Percentiles rank a stretch among this genome's conserved stretches.
phyloP scores from a whole-genome alignment of 2,888 invertebrate species.

The Smittia aterrima region DNA sequence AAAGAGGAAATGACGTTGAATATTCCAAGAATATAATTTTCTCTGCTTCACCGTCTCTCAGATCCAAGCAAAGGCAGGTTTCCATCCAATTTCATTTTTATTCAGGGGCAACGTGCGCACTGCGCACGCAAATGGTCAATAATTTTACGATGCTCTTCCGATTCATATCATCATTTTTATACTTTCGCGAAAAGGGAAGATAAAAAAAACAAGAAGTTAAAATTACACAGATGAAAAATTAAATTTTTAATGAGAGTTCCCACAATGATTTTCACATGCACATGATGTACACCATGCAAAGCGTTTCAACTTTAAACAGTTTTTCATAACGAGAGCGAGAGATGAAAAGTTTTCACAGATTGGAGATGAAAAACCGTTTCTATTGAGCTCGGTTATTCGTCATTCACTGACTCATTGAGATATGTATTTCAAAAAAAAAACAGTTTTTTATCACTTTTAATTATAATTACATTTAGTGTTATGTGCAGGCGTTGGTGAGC shows the following conservation, averaged over 20 bases:
- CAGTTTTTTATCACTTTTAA: constrained; percentile 15
- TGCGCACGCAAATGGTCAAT: constrained; percentile 25
- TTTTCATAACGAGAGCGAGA: too few relatives aligned
- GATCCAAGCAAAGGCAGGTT: not conserved
- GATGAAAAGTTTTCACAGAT: not conserved
- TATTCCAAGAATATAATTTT: constrained; percentile 36
- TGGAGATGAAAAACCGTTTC: not conserved
- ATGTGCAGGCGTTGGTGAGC: not conserved
- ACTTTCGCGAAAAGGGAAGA: constrained; percentile 25
- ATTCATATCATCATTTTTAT: constrained; percentile 37
- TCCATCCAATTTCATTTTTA: not conserved
- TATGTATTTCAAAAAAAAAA: not conserved
- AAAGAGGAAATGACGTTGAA: constrained; percentile 38
- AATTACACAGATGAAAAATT: constrained; percentile 7
- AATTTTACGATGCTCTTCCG: constrained; percentile 37
- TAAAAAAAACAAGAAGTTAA: constrained; percentile 24
- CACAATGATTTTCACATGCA: constrained; percentile 5
- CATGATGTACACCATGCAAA: too few relatives aligned
- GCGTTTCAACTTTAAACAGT: too few relatives aligned
- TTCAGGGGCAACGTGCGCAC: constrained; percentile 26
- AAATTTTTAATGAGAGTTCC: constrained; percentile 31
- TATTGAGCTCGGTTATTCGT: not conserved
- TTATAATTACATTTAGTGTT: not conserved
- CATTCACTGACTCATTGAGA: constrained; percentile 3
- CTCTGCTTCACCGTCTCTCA: not conserved